phyloP scores from a whole-genome alignment of 2,797 vertebrate species.

The Poeciliopsis infans region DNA sequence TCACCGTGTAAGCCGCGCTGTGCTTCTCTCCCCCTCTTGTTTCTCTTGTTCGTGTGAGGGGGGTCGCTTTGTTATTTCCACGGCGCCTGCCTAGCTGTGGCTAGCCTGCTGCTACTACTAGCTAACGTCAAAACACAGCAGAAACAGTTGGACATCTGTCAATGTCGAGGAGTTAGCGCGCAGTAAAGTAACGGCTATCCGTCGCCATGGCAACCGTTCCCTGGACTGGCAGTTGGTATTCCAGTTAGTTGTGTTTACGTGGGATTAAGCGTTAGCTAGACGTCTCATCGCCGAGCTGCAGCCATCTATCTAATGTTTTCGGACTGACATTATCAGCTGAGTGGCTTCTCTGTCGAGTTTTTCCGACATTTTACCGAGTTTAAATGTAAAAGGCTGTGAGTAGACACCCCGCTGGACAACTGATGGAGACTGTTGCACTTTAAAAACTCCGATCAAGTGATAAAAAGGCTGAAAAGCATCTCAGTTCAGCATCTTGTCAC shows the following conservation, averaged over 20 bases:
- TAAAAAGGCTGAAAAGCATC: background rate
- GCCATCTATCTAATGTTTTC: background rate
- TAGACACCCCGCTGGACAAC: background rate
- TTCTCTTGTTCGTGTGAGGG: background rate
- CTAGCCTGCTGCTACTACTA: constrained; percentile 43
- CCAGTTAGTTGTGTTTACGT: constrained; percentile 10
- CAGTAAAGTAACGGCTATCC: background rate
- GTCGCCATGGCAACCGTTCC: constrained; percentile 13
- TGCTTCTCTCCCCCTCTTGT: background rate
- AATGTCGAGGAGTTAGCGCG: background rate
- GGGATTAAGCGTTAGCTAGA: constrained; percentile 21
- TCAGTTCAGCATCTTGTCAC: background rate
- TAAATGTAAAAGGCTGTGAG: background rate
- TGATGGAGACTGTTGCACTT: constrained; percentile 1
- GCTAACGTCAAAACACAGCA: constrained; percentile 64
- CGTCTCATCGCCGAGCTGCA: background rate
- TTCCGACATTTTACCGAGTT: background rate
- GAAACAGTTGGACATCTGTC: constrained; percentile 27
- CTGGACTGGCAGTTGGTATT: background rate
- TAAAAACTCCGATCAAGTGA: background rate
- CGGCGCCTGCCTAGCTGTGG: constrained; percentile 49
- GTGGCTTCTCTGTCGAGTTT: background rate
- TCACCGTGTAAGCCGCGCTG: constrained; percentile 92
- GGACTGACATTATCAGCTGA: background rate
- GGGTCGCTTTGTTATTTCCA: constrained; percentile 37